Evolutionary conservation across 2,888 invertebrate species (phyloP).

Genomic region (Drosophila putrida): DNA sequence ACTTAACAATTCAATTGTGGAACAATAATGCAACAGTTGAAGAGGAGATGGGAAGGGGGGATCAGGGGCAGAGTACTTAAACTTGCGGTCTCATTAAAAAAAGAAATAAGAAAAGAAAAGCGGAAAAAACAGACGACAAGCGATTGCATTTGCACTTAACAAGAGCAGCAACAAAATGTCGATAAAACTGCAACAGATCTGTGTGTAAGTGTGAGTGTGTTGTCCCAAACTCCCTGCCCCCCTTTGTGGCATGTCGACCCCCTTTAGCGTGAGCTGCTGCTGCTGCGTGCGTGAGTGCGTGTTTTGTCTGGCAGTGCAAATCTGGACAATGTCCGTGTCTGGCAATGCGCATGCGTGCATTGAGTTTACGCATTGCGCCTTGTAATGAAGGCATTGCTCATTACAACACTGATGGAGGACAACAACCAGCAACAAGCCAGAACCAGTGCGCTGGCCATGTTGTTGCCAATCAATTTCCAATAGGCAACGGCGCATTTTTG

Average conservation of each 20-base stretch:
- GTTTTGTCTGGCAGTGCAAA: constrained; percentile 15
- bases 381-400: constrained; percentile 81
- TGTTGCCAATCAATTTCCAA: constrained; percentile 80
- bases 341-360: constrained; percentile 77
- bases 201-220: background rate
- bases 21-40: constrained; percentile 46
- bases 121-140: constrained; percentile 36
- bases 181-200: constrained; percentile 61
- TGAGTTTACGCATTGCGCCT: constrained; percentile 76
- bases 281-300: constrained; percentile 50
- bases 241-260: constrained; percentile 35
- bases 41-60: background rate
- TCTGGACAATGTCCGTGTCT: constrained; percentile 28
- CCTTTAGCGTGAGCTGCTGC: constrained; percentile 25
- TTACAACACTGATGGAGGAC: constrained; percentile 60
- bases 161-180: constrained; percentile 64
- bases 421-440: constrained; percentile 30
- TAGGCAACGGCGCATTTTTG: constrained; percentile 49
- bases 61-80: constrained; percentile 33
- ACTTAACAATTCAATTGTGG: constrained; percentile 81
- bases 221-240: background rate
- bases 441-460: constrained; percentile 70
- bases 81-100: constrained; percentile 52
- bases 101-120: constrained; percentile 10
- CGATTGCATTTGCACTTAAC: constrained; percentile 73